Base-by-base conservation (phyloP, 53 echinoderm and acorn worm species). In the Paracentrotus lividus region DNA sequence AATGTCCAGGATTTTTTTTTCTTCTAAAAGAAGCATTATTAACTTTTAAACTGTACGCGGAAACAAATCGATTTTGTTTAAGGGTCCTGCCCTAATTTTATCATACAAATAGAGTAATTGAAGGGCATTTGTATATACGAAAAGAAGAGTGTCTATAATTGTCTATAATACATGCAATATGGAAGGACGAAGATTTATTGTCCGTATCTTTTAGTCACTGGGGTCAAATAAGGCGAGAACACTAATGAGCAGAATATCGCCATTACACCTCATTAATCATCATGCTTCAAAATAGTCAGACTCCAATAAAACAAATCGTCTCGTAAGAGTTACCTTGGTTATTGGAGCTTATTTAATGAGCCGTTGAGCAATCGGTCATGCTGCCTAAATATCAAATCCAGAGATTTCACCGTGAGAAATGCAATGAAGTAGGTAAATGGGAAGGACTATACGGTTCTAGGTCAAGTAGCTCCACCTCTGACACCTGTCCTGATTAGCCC, bases 311-410 rank as follows among this genome's bases (percentile, higher is more conserved):
- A 10, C 44, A 9, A 24, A 16, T 47, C 47, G 49, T 38, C 81
- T 23, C n/a, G 47, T 47, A 47, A 81, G 81, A 81, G 81, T 81
- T n/a, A n/a, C n/a, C n/a, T n/a, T n/a, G n/a, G n/a, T n/a, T 81
- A 81, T 81, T 81, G 49, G 8, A 26, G 47, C 47, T 81, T 47
- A 5, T 47, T 9, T 47, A 81, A 47, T 81, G 81, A 81, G 24
- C 81, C 81, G 81, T 47, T 26, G 26, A 27, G 27, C 44, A 0
- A 81, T 81, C 27, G 81, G 24, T 81, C 81, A 81, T 45, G 26
- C 81, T 81, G 81, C 47, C 81, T 47, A 16, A 21, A 36, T 38
- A 38, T 72, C 72, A 40, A 72, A 40, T 1, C 42, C 40, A 38
- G 72, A 18, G 15, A 21, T 16, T 18, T 34, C 34, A 69, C 38